Percentiles rank a stretch among this genome's conserved stretches.
phyloP scores from a whole-genome alignment of 2,888 invertebrate genomes.

The Standfussiana lucernea region DNA sequence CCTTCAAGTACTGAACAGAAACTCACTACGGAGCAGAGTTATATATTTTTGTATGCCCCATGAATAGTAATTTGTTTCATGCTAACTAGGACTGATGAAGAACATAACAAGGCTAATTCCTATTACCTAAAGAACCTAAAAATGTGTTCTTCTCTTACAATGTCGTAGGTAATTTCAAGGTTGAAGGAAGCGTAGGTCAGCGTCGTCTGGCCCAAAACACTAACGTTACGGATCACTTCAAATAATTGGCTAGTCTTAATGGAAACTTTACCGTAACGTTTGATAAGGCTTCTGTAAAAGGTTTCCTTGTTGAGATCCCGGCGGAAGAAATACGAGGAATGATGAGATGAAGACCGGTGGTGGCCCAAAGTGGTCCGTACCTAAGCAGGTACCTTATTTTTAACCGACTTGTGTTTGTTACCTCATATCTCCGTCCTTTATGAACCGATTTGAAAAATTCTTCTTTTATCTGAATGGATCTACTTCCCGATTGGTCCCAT shows the following conservation, averaged over 20 bases:
- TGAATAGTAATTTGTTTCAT: not conserved
- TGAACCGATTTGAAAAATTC: too few species aligned
- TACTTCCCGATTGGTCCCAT: too few species aligned
- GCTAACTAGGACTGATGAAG: not conserved
- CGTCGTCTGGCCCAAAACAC: slow-evolving; percentile 34
- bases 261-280: slow-evolving; percentile 37
- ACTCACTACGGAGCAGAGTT: not conserved
- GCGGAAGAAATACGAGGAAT: not conserved
- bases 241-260: slow-evolving; percentile 55
- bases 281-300: slow-evolving; percentile 36
- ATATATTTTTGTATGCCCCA: not conserved
- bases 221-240: slow-evolving; percentile 51
- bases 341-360: not conserved
- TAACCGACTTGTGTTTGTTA: too few species aligned
- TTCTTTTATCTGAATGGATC: too few species aligned
- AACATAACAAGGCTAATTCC: not conserved
- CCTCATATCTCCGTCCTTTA: too few species aligned
- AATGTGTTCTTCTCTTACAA: not conserved
- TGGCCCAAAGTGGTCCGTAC: not conserved
- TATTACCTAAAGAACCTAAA: slow-evolving; percentile 2
- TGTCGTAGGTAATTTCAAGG: slow-evolving; percentile 44
- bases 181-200: slow-evolving; percentile 41
- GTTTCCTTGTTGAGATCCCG: slow-evolving; percentile 10
- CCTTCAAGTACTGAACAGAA: not conserved
- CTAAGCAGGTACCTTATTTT: not conserved